A percentile compares a stretch with the other conserved stretches of the same genome.
phyloP scores from a whole-genome alignment of 2,797 vertebrate genomes.

The Cyclura pinguis region DNA sequence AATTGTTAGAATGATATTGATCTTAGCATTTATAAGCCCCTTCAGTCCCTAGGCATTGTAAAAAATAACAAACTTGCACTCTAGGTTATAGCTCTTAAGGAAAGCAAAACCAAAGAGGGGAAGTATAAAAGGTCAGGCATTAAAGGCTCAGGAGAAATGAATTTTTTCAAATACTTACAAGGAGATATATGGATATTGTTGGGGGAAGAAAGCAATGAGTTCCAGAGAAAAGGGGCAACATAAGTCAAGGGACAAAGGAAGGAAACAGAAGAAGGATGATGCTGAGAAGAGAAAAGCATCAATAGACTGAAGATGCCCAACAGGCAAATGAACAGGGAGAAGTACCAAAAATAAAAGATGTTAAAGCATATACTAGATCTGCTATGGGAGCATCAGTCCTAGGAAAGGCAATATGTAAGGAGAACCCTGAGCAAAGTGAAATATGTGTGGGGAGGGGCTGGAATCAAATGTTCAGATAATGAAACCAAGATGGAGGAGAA shows the following conservation, averaged over 20 bases:
- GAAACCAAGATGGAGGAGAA: background rate
- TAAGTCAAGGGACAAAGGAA: background rate
- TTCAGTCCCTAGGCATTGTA: background rate
- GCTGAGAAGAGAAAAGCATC: background rate
- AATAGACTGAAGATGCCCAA: background rate
- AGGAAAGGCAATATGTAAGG: background rate
- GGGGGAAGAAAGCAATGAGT: background rate
- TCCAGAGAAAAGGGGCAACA: background rate
- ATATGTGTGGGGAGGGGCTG: background rate
- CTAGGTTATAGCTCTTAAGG: background rate
- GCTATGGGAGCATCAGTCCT: background rate
- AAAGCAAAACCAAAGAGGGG: background rate
- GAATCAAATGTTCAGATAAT: background rate
- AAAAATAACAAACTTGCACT: background rate
- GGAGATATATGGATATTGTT: background rate
- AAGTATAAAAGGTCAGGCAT: background rate
- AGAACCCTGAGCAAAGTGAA: background rate
- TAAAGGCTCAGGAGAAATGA: background rate
- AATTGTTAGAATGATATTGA: background rate
- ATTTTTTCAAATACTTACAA: background rate
- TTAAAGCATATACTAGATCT: slow-evolving; percentile 1
- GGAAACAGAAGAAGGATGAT: background rate
- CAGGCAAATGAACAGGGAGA: background rate
- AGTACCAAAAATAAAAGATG: background rate
- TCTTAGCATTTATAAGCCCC: background rate